Evolutionary conservation across 1,140 invertebrate genomes (phyloP).

Genomic region (Sminthurinus signatus): DNA sequence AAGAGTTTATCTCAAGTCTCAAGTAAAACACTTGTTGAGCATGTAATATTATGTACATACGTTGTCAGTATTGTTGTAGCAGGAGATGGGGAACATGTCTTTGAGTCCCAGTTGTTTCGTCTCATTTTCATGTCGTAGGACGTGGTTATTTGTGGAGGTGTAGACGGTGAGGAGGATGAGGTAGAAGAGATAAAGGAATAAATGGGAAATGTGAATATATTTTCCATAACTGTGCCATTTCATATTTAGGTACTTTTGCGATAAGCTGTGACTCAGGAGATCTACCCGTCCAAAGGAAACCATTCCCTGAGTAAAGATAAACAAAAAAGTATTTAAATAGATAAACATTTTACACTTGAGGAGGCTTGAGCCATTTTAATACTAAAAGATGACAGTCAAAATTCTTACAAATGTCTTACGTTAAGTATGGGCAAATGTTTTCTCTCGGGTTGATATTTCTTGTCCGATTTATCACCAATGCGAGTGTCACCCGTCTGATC

Average conservation of each 20-base stretch:
- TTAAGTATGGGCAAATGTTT: conserved; percentile 40
- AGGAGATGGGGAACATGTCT: too few species aligned
- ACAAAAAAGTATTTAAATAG: too few species aligned
- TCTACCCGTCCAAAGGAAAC: conserved; percentile 70
- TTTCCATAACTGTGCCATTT: conserved; percentile 83
- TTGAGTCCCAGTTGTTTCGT: too few species aligned
- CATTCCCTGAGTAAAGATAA: conserved; percentile 60
- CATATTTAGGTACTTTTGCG: conserved; percentile 77
- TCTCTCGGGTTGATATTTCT: conserved; percentile 17
- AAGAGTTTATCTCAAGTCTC: too few species aligned
- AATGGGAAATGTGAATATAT: conserved; percentile 69
- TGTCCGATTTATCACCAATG: conserved; percentile 47
- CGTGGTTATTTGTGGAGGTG: conserved; percentile 24
- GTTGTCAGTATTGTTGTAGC: not conserved
- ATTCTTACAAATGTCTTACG: conserved; percentile 14
- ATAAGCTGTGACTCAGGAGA: conserved; percentile 69
- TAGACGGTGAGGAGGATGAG: conserved; percentile 60
- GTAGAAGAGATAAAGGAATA: conserved; percentile 67
- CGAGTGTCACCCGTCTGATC: conserved; percentile 54
- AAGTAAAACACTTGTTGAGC: too few species aligned
- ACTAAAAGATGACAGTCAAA: too few species aligned
- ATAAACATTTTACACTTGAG: too few species aligned
- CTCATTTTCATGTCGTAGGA: too few species aligned
- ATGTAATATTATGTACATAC: too few species aligned
- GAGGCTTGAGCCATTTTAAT: too few species aligned